These are phyloP conservation scores for Dolichallabes microphthalmus DNA, from an alignment of 2,113 vertebrate genomes.

Conservation along the genomic window DNA sequence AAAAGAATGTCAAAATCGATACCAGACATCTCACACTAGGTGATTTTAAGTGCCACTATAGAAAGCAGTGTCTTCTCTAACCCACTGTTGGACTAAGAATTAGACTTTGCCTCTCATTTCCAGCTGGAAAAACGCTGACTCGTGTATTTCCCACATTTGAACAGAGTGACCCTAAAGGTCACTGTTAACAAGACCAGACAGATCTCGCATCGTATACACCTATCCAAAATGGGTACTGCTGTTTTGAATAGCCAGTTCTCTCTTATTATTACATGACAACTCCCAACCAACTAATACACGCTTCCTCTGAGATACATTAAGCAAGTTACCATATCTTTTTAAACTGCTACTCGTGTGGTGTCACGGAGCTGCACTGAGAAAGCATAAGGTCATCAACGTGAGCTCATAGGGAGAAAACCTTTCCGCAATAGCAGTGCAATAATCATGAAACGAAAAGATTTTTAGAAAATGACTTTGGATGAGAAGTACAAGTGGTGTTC, in stretches of 20 bases:
- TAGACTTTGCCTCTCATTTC: constrained; percentile 2
- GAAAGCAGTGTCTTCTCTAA: background rate
- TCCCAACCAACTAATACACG: background rate
- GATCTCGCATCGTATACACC: background rate
- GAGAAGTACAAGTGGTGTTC: too few relatives aligned
- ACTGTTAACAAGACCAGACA: background rate
- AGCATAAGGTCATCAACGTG: too few relatives aligned
- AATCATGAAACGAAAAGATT: background rate
- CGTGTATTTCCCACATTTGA: background rate
- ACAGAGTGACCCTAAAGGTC: background rate
- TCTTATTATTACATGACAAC: background rate
- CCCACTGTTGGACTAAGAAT: background rate
- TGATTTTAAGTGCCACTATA: background rate
- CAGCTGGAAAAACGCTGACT: background rate
- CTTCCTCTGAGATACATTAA: background rate
- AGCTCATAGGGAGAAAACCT: too few relatives aligned
- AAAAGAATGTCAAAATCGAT: background rate
- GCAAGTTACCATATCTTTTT: too few relatives aligned
- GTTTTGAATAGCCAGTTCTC: background rate
- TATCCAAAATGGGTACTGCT: background rate
- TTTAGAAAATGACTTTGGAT: background rate
- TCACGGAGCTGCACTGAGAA: too few relatives aligned
- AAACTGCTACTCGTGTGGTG: too few relatives aligned
- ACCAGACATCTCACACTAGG: background rate
- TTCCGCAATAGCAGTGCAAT: background rate